Evolutionary conservation across 2,888 invertebrate genomes (phyloP).

Genomic region (Hemicrepidius hirtus): DNA sequence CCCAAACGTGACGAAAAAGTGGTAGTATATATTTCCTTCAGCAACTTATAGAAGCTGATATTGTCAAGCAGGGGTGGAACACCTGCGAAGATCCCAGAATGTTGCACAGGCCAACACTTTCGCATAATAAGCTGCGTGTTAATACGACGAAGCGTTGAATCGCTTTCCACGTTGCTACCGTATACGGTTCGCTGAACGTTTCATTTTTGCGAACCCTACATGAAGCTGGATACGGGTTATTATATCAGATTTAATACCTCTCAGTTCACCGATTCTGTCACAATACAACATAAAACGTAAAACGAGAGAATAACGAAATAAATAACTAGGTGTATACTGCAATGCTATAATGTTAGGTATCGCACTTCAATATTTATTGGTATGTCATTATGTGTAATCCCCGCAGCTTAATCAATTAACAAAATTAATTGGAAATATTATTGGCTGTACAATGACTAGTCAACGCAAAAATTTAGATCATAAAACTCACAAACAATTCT

Average conservation of each 20-base stretch:
- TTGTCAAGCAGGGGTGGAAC: constrained; percentile 52
- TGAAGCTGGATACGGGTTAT: constrained; percentile 39
- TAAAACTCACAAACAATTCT: too few species aligned
- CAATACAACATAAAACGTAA: neutral
- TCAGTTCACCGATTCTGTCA: constrained; percentile 38
- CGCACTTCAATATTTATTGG: too few species aligned
- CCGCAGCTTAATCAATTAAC: too few species aligned
- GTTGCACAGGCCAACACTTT: constrained; percentile 60
- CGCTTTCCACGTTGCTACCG: constrained; percentile 54
- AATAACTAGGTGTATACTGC: too few species aligned
- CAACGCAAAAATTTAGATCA: too few species aligned
- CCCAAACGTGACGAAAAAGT: neutral
- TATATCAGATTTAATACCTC: constrained; percentile 42
- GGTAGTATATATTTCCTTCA: neutral
- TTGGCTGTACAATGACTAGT: too few species aligned
- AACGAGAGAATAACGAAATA: neutral
- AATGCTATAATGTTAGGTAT: too few species aligned
- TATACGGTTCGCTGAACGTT: constrained; percentile 53
- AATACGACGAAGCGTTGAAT: constrained; percentile 51
- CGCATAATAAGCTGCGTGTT: constrained; percentile 57
- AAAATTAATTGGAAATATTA: too few species aligned
- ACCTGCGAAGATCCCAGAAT: constrained; percentile 59
- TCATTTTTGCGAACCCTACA: constrained; percentile 50
- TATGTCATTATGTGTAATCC: too few species aligned
- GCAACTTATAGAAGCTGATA: constrained; percentile 40